Evolutionary conservation across 2,113 vertebrate species (phyloP), one percentile per base, ranked within the genome.

Genomic region (Chloropsis cyanopogon): DNA sequence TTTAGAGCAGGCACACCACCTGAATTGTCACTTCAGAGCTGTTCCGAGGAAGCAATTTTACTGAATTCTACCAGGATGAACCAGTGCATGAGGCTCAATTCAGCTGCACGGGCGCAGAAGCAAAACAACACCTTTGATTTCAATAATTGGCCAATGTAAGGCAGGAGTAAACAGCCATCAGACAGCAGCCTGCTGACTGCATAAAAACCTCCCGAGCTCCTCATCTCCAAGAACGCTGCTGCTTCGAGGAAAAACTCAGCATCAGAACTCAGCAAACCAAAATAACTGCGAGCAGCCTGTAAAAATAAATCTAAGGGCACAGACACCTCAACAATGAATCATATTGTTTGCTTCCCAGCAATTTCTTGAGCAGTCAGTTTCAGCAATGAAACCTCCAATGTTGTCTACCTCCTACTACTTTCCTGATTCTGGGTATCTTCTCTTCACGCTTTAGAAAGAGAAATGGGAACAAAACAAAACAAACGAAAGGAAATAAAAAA

Each of bases 301-400:
- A 86, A 85, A 97, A 97, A 97, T 92, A 96, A 96, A 92, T 88
- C 96, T 68, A 72, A 92, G 91, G 78, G 56, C 96, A 97, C 66
- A 96, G 97, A 93, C 96, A 97, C 97, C 96, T 86, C 96, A 82
- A 97, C 97, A 97, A 98, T 97, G 97, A 98, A 97, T 98, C 96
- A 97, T 72, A 96, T 89, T 97, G 97, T 96, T 97, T 96, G 75
- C 94, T 80, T 97, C 96, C 97, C 94, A 86, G 88, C 86, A 88
- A 97, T 97, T 97, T 93, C 97, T 95, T 65, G 63, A 95, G 64
- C 94, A 91, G 94, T 52, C 96, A 85, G 69, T 94, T 97, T 92
- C 95, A 79, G 92, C 86, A 92, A 89, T 33, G 82, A 93, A 96
- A 89, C 88, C 92, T 96, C 71, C 80, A 70, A 69, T 49, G 90